Evolutionary conservation across 2,888 invertebrate genomes (phyloP).

Genomic region (Polyommatus icarus): DNA sequence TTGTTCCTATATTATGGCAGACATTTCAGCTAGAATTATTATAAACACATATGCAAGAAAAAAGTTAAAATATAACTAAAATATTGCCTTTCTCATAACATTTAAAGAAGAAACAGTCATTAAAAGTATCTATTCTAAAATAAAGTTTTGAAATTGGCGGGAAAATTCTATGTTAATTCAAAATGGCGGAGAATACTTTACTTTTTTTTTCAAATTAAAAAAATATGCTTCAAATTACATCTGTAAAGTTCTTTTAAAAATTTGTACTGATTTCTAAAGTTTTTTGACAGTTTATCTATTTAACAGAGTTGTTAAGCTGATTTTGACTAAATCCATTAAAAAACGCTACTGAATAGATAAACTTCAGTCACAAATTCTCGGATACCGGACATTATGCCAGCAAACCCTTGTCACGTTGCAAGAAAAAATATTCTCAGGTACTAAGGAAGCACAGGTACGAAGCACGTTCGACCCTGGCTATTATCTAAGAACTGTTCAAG

Average conservation of each 20-base stretch:
- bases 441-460: neutral
- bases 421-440: slow-evolving; percentile 12
- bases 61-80: too few relatives aligned
- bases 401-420: neutral
- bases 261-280: too few relatives aligned
- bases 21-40: neutral
- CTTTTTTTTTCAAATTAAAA: neutral
- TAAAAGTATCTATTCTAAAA: too few relatives aligned
- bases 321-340: neutral
- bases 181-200: neutral
- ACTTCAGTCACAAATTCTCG: neutral
- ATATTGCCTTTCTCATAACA: neutral
- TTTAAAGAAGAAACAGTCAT: too few relatives aligned
- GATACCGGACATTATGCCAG: neutral
- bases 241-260: too few relatives aligned
- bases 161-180: neutral
- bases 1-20: neutral
- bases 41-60: neutral
- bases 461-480: slow-evolving; percentile 16
- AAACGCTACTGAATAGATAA: neutral
- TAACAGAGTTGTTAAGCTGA: neutral
- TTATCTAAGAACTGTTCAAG: slow-evolving; percentile 9
- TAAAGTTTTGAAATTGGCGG: neutral
- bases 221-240: neutral
- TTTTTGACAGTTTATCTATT: too few relatives aligned